These are phyloP conservation scores for Colinus virginianus DNA, from an alignment of 2,113 vertebrate species.

Conservation along the genomic window DNA sequence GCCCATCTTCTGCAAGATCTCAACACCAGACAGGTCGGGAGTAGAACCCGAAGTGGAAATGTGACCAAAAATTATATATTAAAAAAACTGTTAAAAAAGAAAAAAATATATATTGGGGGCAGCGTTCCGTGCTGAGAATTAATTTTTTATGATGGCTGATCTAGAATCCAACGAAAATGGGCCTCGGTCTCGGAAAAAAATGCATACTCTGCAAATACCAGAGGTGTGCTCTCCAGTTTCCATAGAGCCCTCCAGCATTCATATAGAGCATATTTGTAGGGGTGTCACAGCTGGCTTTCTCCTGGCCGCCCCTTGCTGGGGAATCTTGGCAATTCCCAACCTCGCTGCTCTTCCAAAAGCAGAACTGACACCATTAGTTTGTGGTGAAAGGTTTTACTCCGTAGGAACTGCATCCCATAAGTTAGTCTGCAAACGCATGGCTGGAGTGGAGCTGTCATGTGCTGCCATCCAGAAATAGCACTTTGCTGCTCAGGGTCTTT, in stretches of 20 bases:
- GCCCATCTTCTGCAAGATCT: not conserved
- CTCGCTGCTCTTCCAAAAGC: not conserved
- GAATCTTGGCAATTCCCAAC: not conserved
- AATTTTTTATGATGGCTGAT: not conserved
- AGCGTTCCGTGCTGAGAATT: not conserved
- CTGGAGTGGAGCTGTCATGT: not conserved
- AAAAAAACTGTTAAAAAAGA: no score
- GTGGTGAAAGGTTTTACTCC: not conserved
- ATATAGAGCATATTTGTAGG: not conserved
- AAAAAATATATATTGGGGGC: not conserved
- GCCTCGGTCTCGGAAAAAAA: not conserved
- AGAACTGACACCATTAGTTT: not conserved
- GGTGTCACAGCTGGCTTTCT: not conserved
- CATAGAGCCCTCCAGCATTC: not conserved
- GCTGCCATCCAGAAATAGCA: not conserved
- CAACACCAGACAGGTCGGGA: not conserved
- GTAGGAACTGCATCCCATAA: not conserved
- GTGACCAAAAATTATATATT: not conserved
- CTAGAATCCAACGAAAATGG: conserved; percentile 1
- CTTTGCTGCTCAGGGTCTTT: not conserved
- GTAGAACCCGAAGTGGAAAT: not conserved
- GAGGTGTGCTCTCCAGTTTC: not conserved
- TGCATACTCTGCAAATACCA: not conserved
- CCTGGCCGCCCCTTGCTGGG: not conserved
- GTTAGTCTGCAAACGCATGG: not conserved